Percentiles rank a stretch among this genome's conserved stretches.
Evolutionary conservation across 2,113 vertebrate species (phyloP).

Genomic region (Campylomormyrus tamandua): DNA sequence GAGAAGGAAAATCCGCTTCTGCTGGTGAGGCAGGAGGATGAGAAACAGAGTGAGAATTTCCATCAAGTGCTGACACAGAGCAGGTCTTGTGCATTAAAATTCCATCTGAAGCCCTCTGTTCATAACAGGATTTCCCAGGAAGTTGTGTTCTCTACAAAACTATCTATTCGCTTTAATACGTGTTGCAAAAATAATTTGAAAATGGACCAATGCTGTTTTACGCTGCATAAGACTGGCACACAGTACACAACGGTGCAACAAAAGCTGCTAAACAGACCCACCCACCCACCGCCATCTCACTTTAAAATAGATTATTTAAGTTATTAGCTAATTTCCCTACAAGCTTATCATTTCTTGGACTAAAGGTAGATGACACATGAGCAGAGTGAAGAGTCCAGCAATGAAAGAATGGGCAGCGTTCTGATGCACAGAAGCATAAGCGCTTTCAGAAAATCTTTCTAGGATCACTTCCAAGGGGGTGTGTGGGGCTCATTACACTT

Average conservation of each 20-base stretch:
- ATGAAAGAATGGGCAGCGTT: background rate
- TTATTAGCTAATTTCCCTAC: background rate
- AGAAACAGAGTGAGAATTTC: conserved; percentile 16
- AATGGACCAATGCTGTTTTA: background rate
- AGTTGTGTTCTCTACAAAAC: background rate
- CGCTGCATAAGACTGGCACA: background rate
- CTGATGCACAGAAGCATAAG: background rate
- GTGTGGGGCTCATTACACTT: background rate
- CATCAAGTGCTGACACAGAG: background rate
- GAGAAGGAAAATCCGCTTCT: conserved; percentile 29
- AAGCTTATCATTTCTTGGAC: background rate
- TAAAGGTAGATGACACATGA: background rate
- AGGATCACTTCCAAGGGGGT: background rate
- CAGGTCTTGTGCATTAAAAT: background rate
- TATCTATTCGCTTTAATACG: background rate
- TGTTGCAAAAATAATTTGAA: conserved; percentile 1
- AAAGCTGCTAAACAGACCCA: background rate
- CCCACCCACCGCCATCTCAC: background rate
- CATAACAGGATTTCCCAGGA: background rate
- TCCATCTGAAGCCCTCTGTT: background rate
- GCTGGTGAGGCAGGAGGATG: conserved; percentile 13
- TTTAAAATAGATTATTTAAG: background rate
- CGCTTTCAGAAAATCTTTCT: background rate
- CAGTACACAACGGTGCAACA: background rate
- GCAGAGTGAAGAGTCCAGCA: background rate